phyloP scores from a whole-genome alignment of 2,113 vertebrate species.

The Suricata suricatta region DNA sequence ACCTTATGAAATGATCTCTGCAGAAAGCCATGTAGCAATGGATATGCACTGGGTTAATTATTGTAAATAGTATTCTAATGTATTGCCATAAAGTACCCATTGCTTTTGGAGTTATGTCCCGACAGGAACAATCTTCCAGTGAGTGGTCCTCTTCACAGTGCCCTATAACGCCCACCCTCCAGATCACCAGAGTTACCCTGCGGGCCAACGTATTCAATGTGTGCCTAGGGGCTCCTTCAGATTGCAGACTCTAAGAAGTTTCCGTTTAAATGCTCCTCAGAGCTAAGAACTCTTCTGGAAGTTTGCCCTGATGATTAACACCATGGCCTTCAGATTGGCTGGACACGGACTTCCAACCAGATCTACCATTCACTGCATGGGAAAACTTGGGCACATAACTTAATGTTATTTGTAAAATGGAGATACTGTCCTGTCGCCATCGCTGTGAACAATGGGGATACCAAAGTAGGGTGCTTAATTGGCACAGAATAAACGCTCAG shows the following conservation, averaged over 20 bases:
- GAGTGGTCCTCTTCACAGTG: neutral
- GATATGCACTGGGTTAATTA: neutral
- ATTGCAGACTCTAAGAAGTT: neutral
- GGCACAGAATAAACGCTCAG: neutral
- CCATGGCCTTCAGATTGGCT: neutral
- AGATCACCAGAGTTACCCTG: neutral
- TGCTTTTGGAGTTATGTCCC: neutral
- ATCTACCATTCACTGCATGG: neutral
- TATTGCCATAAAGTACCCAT: neutral
- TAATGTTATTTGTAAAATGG: neutral
- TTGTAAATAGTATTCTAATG: neutral
- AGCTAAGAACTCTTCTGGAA: neutral
- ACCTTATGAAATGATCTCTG: neutral
- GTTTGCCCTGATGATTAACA: neutral
- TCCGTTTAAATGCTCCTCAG: neutral
- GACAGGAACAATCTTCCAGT: fast-evolving
- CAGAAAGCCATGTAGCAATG: neutral
- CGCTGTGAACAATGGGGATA: neutral
- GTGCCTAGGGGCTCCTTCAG: too few species aligned
- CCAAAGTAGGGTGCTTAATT: neutral
- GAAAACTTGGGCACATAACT: neutral
- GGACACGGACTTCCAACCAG: neutral
- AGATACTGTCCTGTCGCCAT: neutral
- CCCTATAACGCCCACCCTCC: fast-evolving
- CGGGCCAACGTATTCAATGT: fast-evolving